phyloP scores from a whole-genome alignment of 2,888 invertebrate genomes.

The Tetropium fuscum region DNA sequence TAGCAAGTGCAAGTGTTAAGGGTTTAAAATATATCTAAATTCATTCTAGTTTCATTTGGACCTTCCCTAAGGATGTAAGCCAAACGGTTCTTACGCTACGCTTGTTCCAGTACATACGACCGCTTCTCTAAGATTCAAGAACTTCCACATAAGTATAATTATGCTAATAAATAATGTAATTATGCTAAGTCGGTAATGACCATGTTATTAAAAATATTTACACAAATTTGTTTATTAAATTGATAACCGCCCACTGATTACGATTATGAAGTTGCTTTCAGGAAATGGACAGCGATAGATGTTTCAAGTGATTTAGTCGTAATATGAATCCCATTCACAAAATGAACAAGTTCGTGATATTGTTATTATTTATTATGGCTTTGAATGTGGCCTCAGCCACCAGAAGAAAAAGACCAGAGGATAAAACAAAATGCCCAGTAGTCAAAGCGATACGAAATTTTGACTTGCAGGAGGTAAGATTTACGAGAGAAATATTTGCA shows the following conservation, averaged over 20 bases:
- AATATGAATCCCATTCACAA: slow-evolving; percentile 5
- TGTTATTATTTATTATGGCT: slow-evolving; percentile 14
- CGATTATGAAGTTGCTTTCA: slow-evolving; percentile 18
- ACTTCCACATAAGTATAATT: no score
- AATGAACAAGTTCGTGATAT: slow-evolving; percentile 31
- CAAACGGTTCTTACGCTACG: no score
- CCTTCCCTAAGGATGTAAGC: no score
- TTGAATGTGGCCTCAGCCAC: slow-evolving; percentile 4
- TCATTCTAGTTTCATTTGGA: no score
- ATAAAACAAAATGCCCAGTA: slow-evolving; percentile 78
- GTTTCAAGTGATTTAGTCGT: not conserved
- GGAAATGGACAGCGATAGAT: slow-evolving; percentile 15
- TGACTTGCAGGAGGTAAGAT: slow-evolving; percentile 77
- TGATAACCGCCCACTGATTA: slow-evolving; percentile 27
- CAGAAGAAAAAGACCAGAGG: slow-evolving; percentile 68
- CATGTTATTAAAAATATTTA: slow-evolving; percentile 16
- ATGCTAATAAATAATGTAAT: not conserved
- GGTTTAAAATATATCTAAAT: no score
- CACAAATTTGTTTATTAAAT: slow-evolving; percentile 16
- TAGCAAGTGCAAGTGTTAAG: no score
- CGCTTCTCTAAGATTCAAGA: no score
- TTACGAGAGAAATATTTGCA: no score
- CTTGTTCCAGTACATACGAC: no score
- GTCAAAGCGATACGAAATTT: slow-evolving; percentile 85
- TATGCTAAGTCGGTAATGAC: not conserved